Percentiles rank a stretch among this genome's conserved stretches.
Evolutionary conservation across 2,113 vertebrate species (phyloP).

Genomic region (Gasterosteus nipponicus): DNA sequence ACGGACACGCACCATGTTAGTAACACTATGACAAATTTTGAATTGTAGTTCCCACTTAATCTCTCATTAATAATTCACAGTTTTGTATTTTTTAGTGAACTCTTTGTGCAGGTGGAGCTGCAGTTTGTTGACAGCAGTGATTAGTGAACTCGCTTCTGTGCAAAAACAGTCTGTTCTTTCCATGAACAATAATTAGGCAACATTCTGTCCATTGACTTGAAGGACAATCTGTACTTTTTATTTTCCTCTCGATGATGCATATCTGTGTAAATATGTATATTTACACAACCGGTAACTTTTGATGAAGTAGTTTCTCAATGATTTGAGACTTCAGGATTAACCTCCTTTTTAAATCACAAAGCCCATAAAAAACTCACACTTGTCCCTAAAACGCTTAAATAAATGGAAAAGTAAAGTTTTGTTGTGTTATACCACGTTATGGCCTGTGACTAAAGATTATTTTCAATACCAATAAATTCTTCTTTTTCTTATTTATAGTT

Average conservation of each 20-base stretch:
- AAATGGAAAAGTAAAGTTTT: neutral
- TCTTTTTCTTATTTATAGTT: too few species aligned
- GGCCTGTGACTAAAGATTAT: neutral
- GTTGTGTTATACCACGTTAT: neutral
- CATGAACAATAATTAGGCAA: neutral
- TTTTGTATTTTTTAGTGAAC: slow-evolving; percentile 4
- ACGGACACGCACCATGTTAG: neutral
- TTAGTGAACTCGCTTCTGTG: neutral
- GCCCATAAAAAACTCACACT: neutral
- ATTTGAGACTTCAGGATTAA: neutral
- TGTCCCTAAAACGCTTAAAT: neutral
- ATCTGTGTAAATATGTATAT: neutral
- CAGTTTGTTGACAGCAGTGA: neutral
- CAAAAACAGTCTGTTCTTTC: neutral
- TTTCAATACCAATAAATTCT: too few species aligned
- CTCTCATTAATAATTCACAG: slow-evolving; percentile 10
- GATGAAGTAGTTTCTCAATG: neutral
- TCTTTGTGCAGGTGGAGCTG: neutral
- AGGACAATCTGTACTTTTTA: neutral
- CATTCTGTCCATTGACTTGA: neutral
- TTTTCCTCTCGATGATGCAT: neutral
- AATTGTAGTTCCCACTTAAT: neutral
- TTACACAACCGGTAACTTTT: neutral
- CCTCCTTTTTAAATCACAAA: neutral
- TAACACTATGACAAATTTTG: slow-evolving; percentile 8